Conservation (phyloP, 1,140 invertebrate genomes). For the Bombus difficillimus region DNA sequence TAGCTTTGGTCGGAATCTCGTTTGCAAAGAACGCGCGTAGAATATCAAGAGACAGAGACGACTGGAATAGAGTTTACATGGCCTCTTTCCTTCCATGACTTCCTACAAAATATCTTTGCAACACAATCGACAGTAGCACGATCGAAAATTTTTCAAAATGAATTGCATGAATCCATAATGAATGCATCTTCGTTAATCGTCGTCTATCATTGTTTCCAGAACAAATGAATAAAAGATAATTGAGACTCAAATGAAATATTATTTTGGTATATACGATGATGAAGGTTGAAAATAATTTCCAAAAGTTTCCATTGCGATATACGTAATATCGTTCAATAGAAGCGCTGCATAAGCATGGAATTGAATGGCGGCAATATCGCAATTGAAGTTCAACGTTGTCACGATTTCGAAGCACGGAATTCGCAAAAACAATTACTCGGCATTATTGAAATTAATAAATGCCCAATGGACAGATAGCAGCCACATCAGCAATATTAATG, state of each 20-base stretch:
- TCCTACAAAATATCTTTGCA: conserved; percentile 30
- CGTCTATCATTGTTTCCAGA: no score
- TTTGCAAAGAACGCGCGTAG: conserved; percentile 63
- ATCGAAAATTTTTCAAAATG: conserved; percentile 2
- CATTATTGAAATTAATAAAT: conserved; percentile 21
- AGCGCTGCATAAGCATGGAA: not conserved
- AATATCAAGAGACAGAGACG: conserved; percentile 56
- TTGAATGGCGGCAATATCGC: not conserved
- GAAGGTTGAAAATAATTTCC: not conserved
- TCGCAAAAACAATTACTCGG: conserved; percentile 19
- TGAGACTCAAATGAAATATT: not conserved
- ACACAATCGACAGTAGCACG: not conserved
- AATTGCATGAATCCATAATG: not conserved
- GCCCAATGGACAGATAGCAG: not conserved
- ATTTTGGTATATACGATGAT: not conserved
- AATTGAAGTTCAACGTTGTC: not conserved
- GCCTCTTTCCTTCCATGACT: conserved; percentile 7
- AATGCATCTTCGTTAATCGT: not conserved
- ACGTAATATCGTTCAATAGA: not conserved
- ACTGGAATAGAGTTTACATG: conserved; percentile 38
- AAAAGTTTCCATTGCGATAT: no score
- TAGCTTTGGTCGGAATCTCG: conserved; percentile 59
- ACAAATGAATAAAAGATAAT: not conserved
- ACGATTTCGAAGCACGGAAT: conserved; percentile 8
- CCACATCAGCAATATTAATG: conserved; percentile 7